Evolutionary conservation across 2,797 vertebrate genomes (phyloP).

Genomic region (Tragopan temminckii): DNA sequence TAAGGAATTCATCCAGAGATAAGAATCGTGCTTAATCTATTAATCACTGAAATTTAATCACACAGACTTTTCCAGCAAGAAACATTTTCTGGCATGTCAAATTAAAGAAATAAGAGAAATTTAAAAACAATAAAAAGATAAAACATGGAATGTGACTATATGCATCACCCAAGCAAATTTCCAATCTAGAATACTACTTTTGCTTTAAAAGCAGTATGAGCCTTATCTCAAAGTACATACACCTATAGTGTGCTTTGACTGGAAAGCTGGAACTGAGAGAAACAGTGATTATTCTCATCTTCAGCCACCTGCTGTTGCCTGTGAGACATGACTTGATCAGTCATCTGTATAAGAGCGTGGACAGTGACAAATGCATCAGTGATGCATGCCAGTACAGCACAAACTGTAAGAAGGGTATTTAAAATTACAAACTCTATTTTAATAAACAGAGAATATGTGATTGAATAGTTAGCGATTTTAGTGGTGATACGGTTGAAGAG

Average conservation of each 20-base stretch:
- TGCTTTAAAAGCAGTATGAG: not conserved
- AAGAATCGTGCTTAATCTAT: constrained; percentile 20
- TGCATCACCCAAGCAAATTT: not conserved
- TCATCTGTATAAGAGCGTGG: not conserved
- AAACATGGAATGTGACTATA: rapidly evolving
- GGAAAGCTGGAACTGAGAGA: not conserved
- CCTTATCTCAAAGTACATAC: not conserved
- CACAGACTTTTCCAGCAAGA: not conserved
- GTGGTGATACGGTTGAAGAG: not conserved
- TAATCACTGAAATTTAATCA: constrained; percentile 18
- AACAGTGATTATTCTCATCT: not conserved
- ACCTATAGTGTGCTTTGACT: not conserved
- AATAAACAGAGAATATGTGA: not conserved
- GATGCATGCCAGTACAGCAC: not conserved
- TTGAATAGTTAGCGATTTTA: not conserved
- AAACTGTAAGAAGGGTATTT: not conserved
- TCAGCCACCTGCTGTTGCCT: not conserved
- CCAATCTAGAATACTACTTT: not conserved
- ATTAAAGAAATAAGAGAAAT: not conserved
- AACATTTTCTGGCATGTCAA: not conserved
- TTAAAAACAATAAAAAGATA: not conserved
- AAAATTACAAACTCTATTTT: not conserved
- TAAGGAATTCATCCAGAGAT: not conserved
- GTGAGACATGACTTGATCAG: not conserved
- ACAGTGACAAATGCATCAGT: not conserved